phyloP scores from a whole-genome alignment of 2,888 invertebrate genomes.

The Caenorhabditis auriculariae region DNA sequence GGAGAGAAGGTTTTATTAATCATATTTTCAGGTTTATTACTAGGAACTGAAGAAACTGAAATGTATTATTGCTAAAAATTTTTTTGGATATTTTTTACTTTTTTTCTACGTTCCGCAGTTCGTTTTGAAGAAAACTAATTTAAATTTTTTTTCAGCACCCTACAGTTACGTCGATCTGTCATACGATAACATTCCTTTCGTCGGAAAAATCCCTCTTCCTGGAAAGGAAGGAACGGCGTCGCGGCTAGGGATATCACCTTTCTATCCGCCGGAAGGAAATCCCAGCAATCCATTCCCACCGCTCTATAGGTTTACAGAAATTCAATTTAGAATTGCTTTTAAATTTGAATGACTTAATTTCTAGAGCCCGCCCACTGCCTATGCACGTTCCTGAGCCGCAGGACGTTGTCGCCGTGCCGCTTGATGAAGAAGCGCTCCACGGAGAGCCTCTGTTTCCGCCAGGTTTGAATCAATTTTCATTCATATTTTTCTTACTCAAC shows the following conservation, averaged over 20 bases:
- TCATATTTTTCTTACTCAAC: neutral
- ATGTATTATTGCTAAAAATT: neutral
- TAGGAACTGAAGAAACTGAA: neutral
- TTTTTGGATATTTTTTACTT: neutral
- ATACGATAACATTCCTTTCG: conserved; percentile 55
- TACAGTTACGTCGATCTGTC: conserved; percentile 53
- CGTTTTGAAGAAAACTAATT: too few species aligned
- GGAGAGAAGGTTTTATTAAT: neutral
- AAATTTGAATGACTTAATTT: neutral
- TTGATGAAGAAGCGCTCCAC: conserved; percentile 55
- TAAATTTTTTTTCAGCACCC: conserved; percentile 48
- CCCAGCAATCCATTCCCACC: conserved; percentile 53
- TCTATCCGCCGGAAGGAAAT: conserved; percentile 54
- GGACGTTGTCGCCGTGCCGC: conserved; percentile 56
- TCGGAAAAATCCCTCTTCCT: conserved; percentile 45
- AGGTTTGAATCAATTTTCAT: conserved; percentile 6
- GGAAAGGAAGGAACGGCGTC: conserved; percentile 55
- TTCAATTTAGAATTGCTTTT: neutral
- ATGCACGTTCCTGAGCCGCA: conserved; percentile 54
- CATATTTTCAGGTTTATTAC: neutral
- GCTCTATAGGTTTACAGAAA: conserved; percentile 39
- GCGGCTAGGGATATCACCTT: conserved; percentile 48
- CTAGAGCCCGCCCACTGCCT: conserved; percentile 53
- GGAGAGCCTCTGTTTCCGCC: conserved; percentile 58
- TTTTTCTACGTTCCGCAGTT: neutral